Conservation (phyloP, 2,113 vertebrate species). For the Malurus elegans region DNA sequence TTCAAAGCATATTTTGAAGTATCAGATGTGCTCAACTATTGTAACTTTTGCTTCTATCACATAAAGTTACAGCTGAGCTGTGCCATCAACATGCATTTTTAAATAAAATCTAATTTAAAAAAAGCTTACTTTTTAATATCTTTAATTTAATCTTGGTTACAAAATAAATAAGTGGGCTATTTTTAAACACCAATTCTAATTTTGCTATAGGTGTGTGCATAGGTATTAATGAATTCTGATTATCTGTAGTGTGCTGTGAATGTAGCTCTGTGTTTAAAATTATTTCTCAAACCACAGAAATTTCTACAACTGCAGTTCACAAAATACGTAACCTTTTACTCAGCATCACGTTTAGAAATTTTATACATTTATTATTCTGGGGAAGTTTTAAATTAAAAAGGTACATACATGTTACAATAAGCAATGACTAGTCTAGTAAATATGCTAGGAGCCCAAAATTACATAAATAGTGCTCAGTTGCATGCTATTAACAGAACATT, state of each 20-base stretch:
- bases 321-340: background rate
- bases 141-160: background rate
- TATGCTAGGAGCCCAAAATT: background rate
- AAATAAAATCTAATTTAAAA: background rate
- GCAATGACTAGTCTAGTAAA: background rate
- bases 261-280: background rate
- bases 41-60: background rate
- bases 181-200: background rate
- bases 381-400: background rate
- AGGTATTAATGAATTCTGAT: background rate
- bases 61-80: background rate
- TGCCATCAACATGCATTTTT: background rate
- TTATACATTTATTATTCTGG: background rate
- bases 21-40: background rate
- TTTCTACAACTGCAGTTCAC: background rate
- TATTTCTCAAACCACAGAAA: background rate
- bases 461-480: background rate
- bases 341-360: background rate
- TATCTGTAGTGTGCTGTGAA: background rate
- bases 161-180: background rate
- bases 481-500: background rate
- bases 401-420: background rate
- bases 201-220: fast-evolving
- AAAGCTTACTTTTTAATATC: background rate
- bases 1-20: slow-evolving; percentile 49